These are phyloP conservation scores for Drosophila saltans DNA, from an alignment of 1,140 invertebrate species.

Conservation along the genomic window DNA sequence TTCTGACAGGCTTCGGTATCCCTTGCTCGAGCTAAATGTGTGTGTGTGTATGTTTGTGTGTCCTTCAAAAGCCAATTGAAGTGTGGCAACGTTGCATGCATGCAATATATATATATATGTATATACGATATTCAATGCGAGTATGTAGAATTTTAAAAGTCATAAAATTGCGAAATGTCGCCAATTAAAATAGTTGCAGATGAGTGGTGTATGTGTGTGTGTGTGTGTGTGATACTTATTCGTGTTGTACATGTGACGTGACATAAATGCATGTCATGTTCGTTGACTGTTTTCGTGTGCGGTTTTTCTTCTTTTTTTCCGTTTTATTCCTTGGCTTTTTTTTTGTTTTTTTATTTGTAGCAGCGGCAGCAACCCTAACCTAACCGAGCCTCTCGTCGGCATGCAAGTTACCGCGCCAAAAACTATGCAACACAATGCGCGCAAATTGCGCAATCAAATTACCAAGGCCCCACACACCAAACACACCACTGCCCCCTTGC, in stretches of 20 bases:
- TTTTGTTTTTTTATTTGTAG: constrained; percentile 17
- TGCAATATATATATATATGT: constrained; percentile 9
- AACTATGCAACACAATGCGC: constrained; percentile 81
- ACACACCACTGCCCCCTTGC: neutral
- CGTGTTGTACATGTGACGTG: constrained; percentile 81
- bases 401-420: constrained; percentile 68
- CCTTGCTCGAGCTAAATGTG: too few relatives aligned
- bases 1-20: constrained; percentile 1
- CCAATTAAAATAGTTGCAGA: constrained; percentile 81
- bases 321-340: constrained; percentile 16
- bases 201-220: constrained; percentile 30
- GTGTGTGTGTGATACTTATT: constrained; percentile 49
- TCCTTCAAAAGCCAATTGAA: constrained; percentile 79
- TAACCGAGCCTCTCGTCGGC: constrained; percentile 19
- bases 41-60: constrained; percentile 30
- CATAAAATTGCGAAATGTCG: constrained; percentile 81
- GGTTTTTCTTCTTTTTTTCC: constrained; percentile 11
- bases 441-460: constrained; percentile 81
- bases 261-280: constrained; percentile 83
- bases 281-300: constrained; percentile 70
- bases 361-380: constrained; percentile 15
- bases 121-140: neutral
- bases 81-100: constrained; percentile 76
- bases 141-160: constrained; percentile 80
- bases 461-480: constrained; percentile 32